A percentile compares a stretch with the other conserved stretches of the same genome.
Conservation (phyloP, 2,113 vertebrate genomes). For the Prolemur simus region DNA sequence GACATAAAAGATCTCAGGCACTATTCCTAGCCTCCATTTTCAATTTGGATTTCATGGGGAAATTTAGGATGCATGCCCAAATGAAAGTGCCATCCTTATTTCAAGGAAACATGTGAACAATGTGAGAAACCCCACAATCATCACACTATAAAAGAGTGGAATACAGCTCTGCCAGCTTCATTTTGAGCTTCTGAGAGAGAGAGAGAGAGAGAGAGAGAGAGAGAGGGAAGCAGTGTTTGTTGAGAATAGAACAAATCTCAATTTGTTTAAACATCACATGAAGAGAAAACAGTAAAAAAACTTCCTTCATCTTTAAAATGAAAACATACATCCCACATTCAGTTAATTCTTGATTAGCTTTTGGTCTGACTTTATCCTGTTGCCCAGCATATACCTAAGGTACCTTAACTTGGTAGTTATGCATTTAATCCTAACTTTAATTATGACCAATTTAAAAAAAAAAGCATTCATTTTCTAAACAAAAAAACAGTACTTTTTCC, state of each 20-base stretch:
- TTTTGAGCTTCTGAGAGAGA: neutral
- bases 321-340: neutral
- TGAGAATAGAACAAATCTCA: constrained; percentile 28
- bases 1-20: neutral
- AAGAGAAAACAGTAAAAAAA: neutral
- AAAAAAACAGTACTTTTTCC: neutral
- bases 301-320: neutral
- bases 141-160: neutral
- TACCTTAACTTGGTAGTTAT: neutral
- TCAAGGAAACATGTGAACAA: constrained; percentile 39
- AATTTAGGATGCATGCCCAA: neutral
- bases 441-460: neutral
- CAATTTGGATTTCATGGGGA: constrained; percentile 28
- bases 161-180: neutral
- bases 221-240: neutral
- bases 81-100: constrained; percentile 44
- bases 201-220: neutral
- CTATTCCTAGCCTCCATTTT: constrained; percentile 4
- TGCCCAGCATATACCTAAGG: neutral
- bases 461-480: neutral
- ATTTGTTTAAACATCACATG: neutral
- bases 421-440: neutral
- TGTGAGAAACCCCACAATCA: constrained; percentile 4
- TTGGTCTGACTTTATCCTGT: neutral
- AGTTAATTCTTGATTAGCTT: neutral